Percentiles rank a stretch among this genome's conserved stretches.
Conservation (phyloP, 2,888 invertebrate species). For the Melipona bicolor region DNA sequence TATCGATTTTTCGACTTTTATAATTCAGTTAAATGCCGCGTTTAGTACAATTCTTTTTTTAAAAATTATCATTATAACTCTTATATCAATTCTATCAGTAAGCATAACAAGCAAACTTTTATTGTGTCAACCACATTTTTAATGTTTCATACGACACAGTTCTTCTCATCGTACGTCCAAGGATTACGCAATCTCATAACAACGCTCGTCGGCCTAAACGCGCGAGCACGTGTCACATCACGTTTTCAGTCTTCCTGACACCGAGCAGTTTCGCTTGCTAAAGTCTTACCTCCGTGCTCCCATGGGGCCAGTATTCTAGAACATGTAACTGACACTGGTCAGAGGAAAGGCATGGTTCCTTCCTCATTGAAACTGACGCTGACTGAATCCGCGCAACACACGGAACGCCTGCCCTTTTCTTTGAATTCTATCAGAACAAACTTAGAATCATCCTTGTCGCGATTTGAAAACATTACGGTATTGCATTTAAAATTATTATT, state of each 20-base stretch:
- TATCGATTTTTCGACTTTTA: neutral
- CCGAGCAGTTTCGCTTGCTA: slow-evolving; percentile 59
- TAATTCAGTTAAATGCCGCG: neutral
- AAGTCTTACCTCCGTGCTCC: slow-evolving; percentile 71
- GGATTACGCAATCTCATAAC: slow-evolving; percentile 59
- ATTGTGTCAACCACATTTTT: slow-evolving; percentile 1
- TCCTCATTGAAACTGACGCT: slow-evolving; percentile 81
- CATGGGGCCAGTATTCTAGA: slow-evolving; percentile 79
- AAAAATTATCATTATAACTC: too few species aligned
- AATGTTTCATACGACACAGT: slow-evolving; percentile 4
- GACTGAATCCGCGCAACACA: slow-evolving; percentile 64
- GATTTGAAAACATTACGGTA: neutral
- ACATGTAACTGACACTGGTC: slow-evolving; percentile 80
- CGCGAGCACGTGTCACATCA: slow-evolving; percentile 64
- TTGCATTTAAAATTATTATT: neutral
- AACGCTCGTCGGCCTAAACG: slow-evolving; percentile 62
- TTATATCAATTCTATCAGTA: neutral
- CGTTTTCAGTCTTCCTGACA: slow-evolving; percentile 61
- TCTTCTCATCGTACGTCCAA: neutral
- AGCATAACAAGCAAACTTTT: neutral
- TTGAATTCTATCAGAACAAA: slow-evolving; percentile 44
- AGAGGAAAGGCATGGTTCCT: slow-evolving; percentile 73
- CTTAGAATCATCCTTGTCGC: slow-evolving; percentile 8
- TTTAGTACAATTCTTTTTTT: neutral
- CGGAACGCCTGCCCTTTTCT: slow-evolving; percentile 69